A percentile compares a stretch with the other conserved stretches of the same genome.
Conservation (phyloP, 2,888 invertebrate genomes). For the Protonemura montana region DNA sequence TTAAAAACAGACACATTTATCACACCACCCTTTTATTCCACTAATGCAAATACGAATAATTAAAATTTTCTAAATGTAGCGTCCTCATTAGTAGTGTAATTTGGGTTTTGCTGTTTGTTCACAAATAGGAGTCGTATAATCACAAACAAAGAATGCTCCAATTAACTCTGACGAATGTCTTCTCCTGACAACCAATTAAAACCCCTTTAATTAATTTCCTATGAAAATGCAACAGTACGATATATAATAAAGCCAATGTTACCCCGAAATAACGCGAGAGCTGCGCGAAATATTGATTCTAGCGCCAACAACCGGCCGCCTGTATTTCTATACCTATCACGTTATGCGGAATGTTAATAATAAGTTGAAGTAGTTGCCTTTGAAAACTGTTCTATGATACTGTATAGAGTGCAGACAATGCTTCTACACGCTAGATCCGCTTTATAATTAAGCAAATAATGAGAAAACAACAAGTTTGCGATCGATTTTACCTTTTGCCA, state of each 20-base stretch:
- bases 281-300: not conserved
- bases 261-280: not conserved
- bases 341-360: slow-evolving; percentile 1
- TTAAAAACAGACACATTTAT: not conserved
- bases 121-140: slow-evolving; percentile 7
- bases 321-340: not conserved
- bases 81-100: not conserved
- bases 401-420: not conserved
- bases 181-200: slow-evolving; percentile 7
- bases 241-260: not conserved
- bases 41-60: not conserved
- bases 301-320: not conserved
- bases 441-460: slow-evolving; percentile 37
- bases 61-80: slow-evolving; percentile 12
- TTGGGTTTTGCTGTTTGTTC: not conserved
- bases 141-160: slow-evolving; percentile 12
- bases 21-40: not conserved
- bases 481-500: slow-evolving; percentile 33
- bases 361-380: not conserved
- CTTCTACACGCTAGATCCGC: slow-evolving; percentile 25
- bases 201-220: slow-evolving; percentile 12
- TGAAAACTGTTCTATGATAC: slow-evolving; percentile 4
- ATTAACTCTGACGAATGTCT: slow-evolving; percentile 3
- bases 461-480: slow-evolving; percentile 31
- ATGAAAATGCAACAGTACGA: not conserved